Base-by-base conservation (phyloP, 2,888 invertebrate genomes). In the Drosophila mimetica region DNA sequence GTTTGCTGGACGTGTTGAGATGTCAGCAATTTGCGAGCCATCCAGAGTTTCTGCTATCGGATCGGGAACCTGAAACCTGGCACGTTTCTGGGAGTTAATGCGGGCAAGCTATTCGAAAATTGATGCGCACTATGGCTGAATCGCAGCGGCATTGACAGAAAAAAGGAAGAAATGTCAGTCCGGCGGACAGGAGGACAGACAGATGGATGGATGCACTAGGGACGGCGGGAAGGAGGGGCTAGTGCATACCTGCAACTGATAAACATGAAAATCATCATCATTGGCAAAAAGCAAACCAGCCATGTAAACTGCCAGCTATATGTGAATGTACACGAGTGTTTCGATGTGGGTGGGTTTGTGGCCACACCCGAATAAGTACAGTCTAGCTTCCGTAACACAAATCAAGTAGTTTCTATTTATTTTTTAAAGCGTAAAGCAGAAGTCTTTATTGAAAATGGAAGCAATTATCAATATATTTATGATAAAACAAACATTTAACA, bases 261-360 rank as follows among this genome's bases (percentile, higher is more conserved):
- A 82, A 79, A 78, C 80, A 82, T 74, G 76, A 59, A 75, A 81
- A 75, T 79, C 77, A 84, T 75, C 66, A 61, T 59, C 61, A 39
- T 50, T 64, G 28, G 28, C 44, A 52, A 64, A 66, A 72, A 65
- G 41, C 72, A 64, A 72, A 51, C 73, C 65, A 73, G 59, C 52
- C 82, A 82, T 75, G 77, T 58, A 73, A 77, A 53, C 79, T 70
- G 53, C 59, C 42, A 70, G 55, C 78, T 51, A 74, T 2, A 59
- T 58, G 50, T 39, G n/a, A 59, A 48, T 39, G 18, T 59, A 57
- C 46, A 46, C 48, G 25, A 25, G 42, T 44, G 22, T 25, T 42
- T 42, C 22, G n/a, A 25, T 14, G n/a, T 44, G 42, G 22, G n/a
- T 8, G 4, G 22, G 42, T 2, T 4, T 25, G 13, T 9, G 22